Evolutionary conservation across 2,888 invertebrate genomes (phyloP).

Genomic region (Glaucopsyche alexis): DNA sequence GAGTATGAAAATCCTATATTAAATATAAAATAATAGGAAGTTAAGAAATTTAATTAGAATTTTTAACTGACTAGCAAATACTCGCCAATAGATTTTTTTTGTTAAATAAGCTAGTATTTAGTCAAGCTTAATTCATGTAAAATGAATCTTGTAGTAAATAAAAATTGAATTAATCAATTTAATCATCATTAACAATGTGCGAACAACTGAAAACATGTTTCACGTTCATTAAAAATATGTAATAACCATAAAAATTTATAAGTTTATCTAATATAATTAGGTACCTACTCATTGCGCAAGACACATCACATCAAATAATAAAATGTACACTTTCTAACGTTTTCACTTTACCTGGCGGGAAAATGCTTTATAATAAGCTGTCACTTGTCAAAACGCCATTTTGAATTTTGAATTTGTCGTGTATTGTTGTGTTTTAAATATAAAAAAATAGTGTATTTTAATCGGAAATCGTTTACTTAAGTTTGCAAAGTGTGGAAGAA

Average conservation of each 20-base stretch:
- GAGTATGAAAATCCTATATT: neutral
- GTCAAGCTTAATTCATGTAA: neutral
- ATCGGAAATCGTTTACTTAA: neutral
- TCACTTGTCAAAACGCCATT: slow-evolving; percentile 37
- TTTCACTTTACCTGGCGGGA: slow-evolving; percentile 44
- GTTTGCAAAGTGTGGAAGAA: neutral
- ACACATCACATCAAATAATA: slow-evolving; percentile 34
- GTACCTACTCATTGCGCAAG: neutral
- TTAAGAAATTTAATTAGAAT: neutral
- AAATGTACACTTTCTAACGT: slow-evolving; percentile 40
- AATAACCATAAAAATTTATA: neutral
- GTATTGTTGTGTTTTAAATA: slow-evolving; percentile 7
- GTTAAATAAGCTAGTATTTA: neutral
- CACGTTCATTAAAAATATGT: neutral
- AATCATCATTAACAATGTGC: neutral
- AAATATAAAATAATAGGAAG: neutral
- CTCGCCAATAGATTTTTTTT: slow-evolving; percentile 7
- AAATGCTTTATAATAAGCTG: slow-evolving; percentile 41
- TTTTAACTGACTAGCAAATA: slow-evolving; percentile 22
- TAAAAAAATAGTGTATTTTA: neutral
- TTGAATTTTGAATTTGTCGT: slow-evolving; percentile 30
- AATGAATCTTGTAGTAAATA: neutral
- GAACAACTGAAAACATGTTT: neutral
- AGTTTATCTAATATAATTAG: slow-evolving; percentile 2
- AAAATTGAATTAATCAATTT: neutral